phyloP scores from a whole-genome alignment of 1,140 invertebrate species.

The Lordiphosa stackelbergi region DNA sequence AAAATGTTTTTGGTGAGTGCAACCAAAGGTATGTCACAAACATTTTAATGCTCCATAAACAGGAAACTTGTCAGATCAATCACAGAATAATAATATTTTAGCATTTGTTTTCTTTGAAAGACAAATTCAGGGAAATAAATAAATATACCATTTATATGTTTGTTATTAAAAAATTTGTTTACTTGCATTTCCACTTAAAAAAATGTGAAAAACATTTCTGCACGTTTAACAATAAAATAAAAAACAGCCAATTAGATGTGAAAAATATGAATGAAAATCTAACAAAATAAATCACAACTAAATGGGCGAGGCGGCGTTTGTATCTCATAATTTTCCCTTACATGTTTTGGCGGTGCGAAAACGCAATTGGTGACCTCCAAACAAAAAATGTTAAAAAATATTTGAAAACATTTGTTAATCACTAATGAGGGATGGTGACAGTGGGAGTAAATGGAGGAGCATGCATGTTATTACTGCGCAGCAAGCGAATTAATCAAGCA shows the following conservation, averaged over 20 bases:
- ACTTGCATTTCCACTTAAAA: slow-evolving; percentile 2
- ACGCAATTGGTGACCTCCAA: slow-evolving; percentile 65
- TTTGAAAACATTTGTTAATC: slow-evolving; percentile 54
- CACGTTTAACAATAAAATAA: not conserved
- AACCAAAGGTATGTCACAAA: no score
- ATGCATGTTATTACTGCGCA: slow-evolving; percentile 57
- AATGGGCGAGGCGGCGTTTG: not conserved
- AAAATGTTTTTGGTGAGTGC: no score
- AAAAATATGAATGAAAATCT: slow-evolving; percentile 65
- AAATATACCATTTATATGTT: not conserved
- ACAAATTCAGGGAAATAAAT: no score
- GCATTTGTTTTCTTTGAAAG: no score
- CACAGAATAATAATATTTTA: no score
- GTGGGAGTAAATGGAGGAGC: slow-evolving; percentile 10
- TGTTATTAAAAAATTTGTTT: slow-evolving; percentile 5
- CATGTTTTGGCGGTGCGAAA: slow-evolving; percentile 21
- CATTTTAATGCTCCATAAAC: no score
- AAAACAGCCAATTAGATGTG: slow-evolving; percentile 25
- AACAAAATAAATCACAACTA: slow-evolving; percentile 59
- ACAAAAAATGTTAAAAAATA: slow-evolving; percentile 52
- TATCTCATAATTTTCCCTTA: slow-evolving; percentile 20
- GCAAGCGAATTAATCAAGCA: slow-evolving; percentile 70
- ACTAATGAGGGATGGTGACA: slow-evolving; percentile 54
- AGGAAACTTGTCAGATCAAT: no score
- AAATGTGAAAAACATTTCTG: not conserved